These are phyloP conservation scores for Nymphicus hollandicus DNA, from an alignment of 2,113 vertebrate species.

Conservation along the genomic window DNA sequence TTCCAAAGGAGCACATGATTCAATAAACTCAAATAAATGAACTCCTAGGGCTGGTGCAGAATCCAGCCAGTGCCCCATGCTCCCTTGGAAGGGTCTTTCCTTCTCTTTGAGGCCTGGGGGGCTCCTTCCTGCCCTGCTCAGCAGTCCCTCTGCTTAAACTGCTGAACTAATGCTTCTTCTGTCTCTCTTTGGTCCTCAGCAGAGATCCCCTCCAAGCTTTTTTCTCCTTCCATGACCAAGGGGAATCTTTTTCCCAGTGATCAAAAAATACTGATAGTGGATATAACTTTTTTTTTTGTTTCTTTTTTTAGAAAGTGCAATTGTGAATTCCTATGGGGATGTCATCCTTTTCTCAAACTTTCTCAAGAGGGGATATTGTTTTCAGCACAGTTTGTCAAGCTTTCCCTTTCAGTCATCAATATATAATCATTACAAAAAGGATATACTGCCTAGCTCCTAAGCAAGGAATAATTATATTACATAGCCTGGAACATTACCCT, in stretches of 20 bases:
- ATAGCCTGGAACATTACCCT: conserved; percentile 26
- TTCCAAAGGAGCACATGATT: neutral
- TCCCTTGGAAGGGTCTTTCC: neutral
- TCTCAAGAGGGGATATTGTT: conserved; percentile 5
- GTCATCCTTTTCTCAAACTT: conserved; percentile 10
- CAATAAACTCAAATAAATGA: neutral
- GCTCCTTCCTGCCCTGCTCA: neutral
- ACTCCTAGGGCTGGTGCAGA: neutral
- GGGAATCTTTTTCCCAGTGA: neutral
- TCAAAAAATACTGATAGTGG: neutral
- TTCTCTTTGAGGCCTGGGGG: neutral
- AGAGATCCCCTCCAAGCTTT: neutral
- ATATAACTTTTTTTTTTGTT: neutral
- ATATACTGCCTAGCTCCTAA: conserved; percentile 15
- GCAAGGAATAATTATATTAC: conserved; percentile 26
- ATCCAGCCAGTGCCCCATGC: neutral
- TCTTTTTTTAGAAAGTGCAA: neutral
- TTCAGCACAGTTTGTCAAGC: conserved; percentile 13
- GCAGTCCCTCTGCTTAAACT: neutral
- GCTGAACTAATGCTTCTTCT: neutral
- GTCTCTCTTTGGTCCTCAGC: neutral
- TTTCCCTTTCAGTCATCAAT: conserved; percentile 50
- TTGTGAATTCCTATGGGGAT: neutral
- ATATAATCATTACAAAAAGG: conserved; percentile 21
- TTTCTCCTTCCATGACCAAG: neutral